Evolutionary conservation across 2,797 vertebrate genomes (phyloP).

Genomic region (Tenualosa thibaudeaui): DNA sequence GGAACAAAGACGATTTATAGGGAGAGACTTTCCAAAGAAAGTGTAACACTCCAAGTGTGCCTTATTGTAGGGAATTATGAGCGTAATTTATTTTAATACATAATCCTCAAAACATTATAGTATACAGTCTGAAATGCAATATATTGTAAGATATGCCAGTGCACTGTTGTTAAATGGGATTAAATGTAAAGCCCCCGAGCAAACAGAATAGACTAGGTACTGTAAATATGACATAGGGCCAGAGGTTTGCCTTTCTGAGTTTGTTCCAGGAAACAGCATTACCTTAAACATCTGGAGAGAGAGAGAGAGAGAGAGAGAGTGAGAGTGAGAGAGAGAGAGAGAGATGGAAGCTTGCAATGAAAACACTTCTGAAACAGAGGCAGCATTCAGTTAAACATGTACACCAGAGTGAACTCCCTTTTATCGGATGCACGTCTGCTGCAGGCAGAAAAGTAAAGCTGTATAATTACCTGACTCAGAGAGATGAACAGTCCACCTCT

Average conservation of each 20-base stretch:
- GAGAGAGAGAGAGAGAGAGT: constrained; percentile 1
- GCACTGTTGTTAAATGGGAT: background rate
- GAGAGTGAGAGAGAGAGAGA: constrained; percentile 19
- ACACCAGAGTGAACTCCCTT: constrained; percentile 36
- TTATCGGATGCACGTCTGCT: constrained; percentile 33
- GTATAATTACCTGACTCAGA: constrained; percentile 43
- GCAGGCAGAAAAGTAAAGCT: constrained; percentile 21
- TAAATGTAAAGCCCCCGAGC: background rate
- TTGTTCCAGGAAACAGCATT: constrained; percentile 28
- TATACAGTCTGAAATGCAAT: background rate
- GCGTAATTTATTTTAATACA: background rate
- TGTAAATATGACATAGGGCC: constrained; percentile 23
- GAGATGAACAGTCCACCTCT: constrained; percentile 44
- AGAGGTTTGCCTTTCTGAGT: constrained; percentile 37
- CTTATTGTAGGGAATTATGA: background rate
- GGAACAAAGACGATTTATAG: background rate
- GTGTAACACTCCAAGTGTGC: background rate
- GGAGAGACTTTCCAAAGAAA: background rate
- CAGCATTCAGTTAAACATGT: constrained; percentile 29
- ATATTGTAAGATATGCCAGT: background rate
- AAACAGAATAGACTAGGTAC: background rate
- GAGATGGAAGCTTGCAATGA: constrained; percentile 16
- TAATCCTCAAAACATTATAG: background rate
- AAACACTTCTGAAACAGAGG: constrained; percentile 31
- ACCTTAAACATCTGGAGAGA: constrained; percentile 35